phyloP scores from a whole-genome alignment of 2,113 vertebrate genomes.

The Myodes glareolus region DNA sequence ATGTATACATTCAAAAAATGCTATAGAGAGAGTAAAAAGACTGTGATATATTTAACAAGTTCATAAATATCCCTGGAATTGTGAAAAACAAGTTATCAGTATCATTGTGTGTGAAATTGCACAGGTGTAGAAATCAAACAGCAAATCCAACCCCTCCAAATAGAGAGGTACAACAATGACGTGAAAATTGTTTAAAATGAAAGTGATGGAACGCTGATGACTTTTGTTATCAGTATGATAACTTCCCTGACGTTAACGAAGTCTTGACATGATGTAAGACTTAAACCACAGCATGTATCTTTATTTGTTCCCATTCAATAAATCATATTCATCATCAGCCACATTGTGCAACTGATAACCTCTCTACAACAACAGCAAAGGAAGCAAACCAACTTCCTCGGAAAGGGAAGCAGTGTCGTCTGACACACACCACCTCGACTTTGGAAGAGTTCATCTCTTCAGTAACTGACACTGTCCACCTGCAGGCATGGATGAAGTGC shows the following conservation, averaged over 20 bases:
- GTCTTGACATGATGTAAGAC: background rate
- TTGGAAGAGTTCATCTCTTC: constrained; percentile 45
- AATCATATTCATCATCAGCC: background rate
- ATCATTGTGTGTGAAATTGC: constrained; percentile 50
- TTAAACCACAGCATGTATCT: background rate
- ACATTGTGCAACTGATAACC: background rate
- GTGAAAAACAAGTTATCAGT: constrained; percentile 56
- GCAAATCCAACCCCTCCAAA: background rate
- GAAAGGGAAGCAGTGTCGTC: constrained; percentile 12
- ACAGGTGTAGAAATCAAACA: constrained; percentile 40
- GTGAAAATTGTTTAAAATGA: background rate
- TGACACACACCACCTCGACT: background rate
- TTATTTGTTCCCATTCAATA: constrained; percentile 23
- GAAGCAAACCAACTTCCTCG: background rate
- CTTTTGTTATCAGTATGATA: background rate
- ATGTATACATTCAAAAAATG: constrained; percentile 15
- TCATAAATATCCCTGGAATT: constrained; percentile 47
- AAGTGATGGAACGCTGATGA: background rate
- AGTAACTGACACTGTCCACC: constrained; percentile 20
- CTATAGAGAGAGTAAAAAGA: background rate
- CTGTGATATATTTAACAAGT: constrained; percentile 52
- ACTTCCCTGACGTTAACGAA: background rate
- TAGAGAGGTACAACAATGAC: background rate
- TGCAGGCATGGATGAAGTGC: constrained; percentile 13
- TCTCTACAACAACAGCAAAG: background rate